Evolutionary conservation across 1,140 invertebrate species (phyloP), one percentile per base, ranked within the genome.

Genomic region (Orussus abietinus): DNA sequence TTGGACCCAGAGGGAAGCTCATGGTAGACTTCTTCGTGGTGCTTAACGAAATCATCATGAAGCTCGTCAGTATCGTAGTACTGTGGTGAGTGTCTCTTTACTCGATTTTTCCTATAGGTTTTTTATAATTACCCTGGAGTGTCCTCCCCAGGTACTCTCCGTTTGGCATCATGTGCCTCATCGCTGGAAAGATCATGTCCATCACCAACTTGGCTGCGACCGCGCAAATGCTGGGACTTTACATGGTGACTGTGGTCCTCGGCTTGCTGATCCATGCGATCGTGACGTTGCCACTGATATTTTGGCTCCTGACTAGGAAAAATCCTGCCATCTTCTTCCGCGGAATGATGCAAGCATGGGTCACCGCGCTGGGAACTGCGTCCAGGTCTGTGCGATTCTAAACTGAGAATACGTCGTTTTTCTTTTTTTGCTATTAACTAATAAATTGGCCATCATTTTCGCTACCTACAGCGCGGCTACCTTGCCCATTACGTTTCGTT

Each of bases 401-500:
- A n/a, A n/a, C n/a, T n/a, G n/a, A n/a, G n/a, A n/a, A n/a, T n/a
- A n/a, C n/a, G n/a, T n/a, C n/a, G n/a, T n/a, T n/a, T n/a, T n/a
- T n/a, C n/a, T n/a, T n/a, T n/a, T n/a, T n/a, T n/a, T n/a, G n/a
- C n/a, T n/a, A n/a, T n/a, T n/a, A n/a, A n/a, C n/a, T n/a, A n/a
- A n/a, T n/a, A n/a, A n/a, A n/a, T n/a, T n/a, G n/a, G n/a, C n/a
- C n/a, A n/a, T n/a, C n/a, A n/a, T n/a, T n/a, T n/a, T n/a, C n/a
- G n/a, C n/a, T n/a, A 17, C 40, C 58, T 51, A 30, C 60, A 87
- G 85, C 56, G 79, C 84, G 26, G 85, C 83, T 3, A 85, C 86
- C 26, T 70, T 89, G 42, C 86, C 86, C 1, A 74, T 88, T 21
- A 86, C 86, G 5, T 86, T 88, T 55, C 77, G 77, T 18, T 88